phyloP scores from a whole-genome alignment of 2,888 invertebrate genomes.

The Cheilosia scutellata region DNA sequence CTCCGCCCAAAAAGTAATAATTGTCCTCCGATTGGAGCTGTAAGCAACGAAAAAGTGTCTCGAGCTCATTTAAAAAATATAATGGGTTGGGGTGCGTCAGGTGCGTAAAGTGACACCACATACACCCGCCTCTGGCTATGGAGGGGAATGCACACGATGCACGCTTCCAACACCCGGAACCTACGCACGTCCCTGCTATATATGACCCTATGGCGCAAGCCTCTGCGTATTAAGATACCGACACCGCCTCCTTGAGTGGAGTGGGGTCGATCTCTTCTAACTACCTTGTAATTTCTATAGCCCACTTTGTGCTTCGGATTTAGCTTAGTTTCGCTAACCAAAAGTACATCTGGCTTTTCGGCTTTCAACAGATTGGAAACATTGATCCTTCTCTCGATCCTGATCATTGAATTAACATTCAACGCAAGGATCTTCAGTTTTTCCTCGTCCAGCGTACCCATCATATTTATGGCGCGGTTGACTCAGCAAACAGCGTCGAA shows the following conservation, averaged over 20 bases:
- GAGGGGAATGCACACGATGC: conserved; percentile 30
- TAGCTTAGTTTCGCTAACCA: conserved; percentile 44
- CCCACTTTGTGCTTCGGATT: neutral
- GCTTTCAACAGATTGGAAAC: conserved; percentile 19
- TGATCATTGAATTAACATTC: conserved; percentile 35
- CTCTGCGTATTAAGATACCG: neutral
- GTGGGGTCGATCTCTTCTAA: conserved; percentile 25
- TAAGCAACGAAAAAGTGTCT: conserved; percentile 1
- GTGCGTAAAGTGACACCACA: conserved; percentile 9
- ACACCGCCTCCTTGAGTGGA: conserved; percentile 4
- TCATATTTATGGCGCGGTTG: neutral
- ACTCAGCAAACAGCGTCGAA: neutral
- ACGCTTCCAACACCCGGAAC: conserved; percentile 23
- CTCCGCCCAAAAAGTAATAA: too few relatives aligned
- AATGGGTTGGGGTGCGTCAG: neutral
- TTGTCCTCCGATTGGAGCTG: too few relatives aligned
- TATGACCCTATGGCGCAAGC: too few relatives aligned
- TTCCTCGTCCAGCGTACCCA: conserved; percentile 3
- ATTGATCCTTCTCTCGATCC: conserved; percentile 15
- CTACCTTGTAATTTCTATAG: neutral
- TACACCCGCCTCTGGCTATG: conserved; percentile 8
- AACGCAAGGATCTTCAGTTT: neutral
- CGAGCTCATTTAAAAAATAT: conserved; percentile 11
- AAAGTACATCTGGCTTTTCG: conserved; percentile 24
- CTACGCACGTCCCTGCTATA: too few relatives aligned